Evolutionary conservation across 2,113 vertebrate genomes (phyloP), one percentile per base, ranked within the genome.

Genomic region (Blennius ocellaris): DNA sequence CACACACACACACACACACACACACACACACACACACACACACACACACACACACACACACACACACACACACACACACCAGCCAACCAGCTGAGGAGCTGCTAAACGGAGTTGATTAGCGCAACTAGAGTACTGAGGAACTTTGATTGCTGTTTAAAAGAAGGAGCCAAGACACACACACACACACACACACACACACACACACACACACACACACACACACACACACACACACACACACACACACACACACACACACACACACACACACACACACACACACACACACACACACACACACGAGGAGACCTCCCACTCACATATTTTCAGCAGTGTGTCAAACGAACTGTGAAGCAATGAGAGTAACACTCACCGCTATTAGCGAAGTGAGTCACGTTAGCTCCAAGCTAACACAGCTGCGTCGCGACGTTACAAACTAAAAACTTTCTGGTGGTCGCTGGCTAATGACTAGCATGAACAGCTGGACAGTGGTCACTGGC

Each of bases 71-170:
- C 21, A 30, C 21, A 30, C 21, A 30, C 21, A 30, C 21, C 21
- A 30, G 21, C 21, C 21, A 30, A 2, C 45, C 14, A 66, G 76
- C 85, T 52, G 55, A 74, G 77, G 69, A 85, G 75, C 78, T 21
- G 76, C 87, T 91, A 92, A 93, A 93, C 53, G 82, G 92, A 92
- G 83, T 91, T 94, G 93, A 94, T 94, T 93, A 90, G 88, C 52
- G 85, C 88, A 91, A 93, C 89, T 89, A 84, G 77, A 88, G 84
- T 73, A 89, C 90, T 91, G 54, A 75, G 82, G 87, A 88, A 78
- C 80, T 85, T 73, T 93, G 92, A 94, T 93, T 93, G 90, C 92
- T 89, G 82, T 88, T 89, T 82, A 89, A 86, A 81, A 81, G 88
- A 90, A 91, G 82, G 74, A 80, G 86, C 83, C 85, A 78, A 91